Evolutionary conservation across 2,113 vertebrate genomes (phyloP).

Genomic region (Sciurus niger): DNA sequence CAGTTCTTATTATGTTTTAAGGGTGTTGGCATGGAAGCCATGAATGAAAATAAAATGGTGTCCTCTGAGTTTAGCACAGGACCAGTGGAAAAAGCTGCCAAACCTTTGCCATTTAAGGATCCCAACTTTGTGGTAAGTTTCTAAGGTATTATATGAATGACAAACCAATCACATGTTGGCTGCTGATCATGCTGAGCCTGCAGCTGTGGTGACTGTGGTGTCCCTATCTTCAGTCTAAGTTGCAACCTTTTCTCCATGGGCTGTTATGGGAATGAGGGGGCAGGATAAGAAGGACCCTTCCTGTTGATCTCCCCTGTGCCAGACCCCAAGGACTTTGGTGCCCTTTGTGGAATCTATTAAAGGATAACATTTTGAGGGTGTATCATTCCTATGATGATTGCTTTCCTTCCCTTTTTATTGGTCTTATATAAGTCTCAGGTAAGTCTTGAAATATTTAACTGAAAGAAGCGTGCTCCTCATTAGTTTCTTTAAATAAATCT

Average conservation of each 20-base stretch:
- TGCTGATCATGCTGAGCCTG: neutral
- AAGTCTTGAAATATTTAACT: neutral
- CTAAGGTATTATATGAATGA: constrained; percentile 45
- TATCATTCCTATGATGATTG: neutral
- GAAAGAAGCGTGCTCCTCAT: neutral
- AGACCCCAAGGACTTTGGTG: neutral
- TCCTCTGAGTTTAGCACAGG: constrained; percentile 87
- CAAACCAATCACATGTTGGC: neutral
- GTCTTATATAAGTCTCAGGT: neutral
- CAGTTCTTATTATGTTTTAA: constrained; percentile 71
- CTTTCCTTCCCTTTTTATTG: neutral
- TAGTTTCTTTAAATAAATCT: neutral
- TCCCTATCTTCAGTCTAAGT: neutral
- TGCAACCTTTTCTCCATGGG: neutral
- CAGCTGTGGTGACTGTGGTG: neutral
- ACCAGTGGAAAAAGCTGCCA: constrained; percentile 89
- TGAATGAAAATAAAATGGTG: constrained; percentile 91
- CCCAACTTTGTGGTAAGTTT: constrained; percentile 93
- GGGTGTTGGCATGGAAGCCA: constrained; percentile 87
- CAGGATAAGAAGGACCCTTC: neutral
- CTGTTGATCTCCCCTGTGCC: neutral
- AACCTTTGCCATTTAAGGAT: constrained; percentile 95
- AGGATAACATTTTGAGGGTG: neutral
- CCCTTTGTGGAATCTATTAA: neutral
- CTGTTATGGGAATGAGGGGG: neutral